phyloP scores from a whole-genome alignment of 2,888 invertebrate species.

The Drosophila monieri region DNA sequence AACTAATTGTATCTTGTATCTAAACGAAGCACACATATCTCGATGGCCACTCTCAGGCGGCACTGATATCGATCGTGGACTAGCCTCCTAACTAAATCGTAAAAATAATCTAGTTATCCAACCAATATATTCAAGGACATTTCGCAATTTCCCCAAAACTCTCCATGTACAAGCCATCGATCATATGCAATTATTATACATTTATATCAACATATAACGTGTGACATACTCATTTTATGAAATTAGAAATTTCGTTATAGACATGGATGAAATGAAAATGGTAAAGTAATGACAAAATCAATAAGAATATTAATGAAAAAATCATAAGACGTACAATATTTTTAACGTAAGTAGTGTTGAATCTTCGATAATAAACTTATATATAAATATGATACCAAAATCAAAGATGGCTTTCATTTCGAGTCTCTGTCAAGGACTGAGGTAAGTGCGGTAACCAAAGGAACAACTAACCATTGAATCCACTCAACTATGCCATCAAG shows the following conservation, averaged over 20 bases:
- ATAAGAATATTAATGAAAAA: constrained; percentile 49
- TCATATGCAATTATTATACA: constrained; percentile 73
- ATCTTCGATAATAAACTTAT: constrained; percentile 78
- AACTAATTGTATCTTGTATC: constrained; percentile 71
- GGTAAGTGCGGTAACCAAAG: background rate
- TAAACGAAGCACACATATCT: constrained; percentile 78
- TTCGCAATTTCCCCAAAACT: constrained; percentile 51
- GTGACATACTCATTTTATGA: constrained; percentile 65
- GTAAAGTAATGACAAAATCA: constrained; percentile 34
- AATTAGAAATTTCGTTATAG: constrained; percentile 69
- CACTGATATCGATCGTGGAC: constrained; percentile 39
- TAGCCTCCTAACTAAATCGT: constrained; percentile 40
- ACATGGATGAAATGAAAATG: constrained; percentile 16
- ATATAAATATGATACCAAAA: constrained; percentile 51
- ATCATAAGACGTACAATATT: constrained; percentile 73
- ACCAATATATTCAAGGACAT: constrained; percentile 47
- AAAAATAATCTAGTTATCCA: constrained; percentile 26
- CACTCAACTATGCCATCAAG: constrained; percentile 1
- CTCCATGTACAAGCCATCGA: constrained; percentile 68
- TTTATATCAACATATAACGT: constrained; percentile 50
- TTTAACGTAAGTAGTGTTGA: constrained; percentile 77
- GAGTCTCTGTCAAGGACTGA: background rate
- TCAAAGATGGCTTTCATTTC: background rate
- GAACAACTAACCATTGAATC: constrained; percentile 5
- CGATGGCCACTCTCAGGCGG: constrained; percentile 50